Base-by-base conservation (phyloP, 1,140 invertebrate genomes). In the Drosophila athabasca region DNA sequence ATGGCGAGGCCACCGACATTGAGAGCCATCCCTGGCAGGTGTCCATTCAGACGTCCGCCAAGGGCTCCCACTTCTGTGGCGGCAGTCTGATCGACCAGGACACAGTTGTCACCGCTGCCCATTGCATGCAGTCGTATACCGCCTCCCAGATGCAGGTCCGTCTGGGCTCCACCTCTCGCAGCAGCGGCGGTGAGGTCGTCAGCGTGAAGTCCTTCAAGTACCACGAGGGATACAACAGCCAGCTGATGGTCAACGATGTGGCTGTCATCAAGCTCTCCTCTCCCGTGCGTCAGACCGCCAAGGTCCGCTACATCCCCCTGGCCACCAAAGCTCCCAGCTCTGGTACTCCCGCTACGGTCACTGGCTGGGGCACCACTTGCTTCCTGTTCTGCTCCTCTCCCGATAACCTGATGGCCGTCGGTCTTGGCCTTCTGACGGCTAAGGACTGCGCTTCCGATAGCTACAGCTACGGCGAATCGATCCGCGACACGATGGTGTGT, bases 71-170 rank as follows among this genome's bases (percentile, higher is more conserved):
- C 64, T 80, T 74, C 57, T 95, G 94, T 69, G 94, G 94, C n/a
- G 94, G 93, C 9, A 93, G 93, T 19, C 90, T 95, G 59, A 92
- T 94, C 81, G 13, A 15, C 8, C n/a, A 41, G 11, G 72, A 81
- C 1, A 93, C 87, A 62, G 79, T 94, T 39, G 49, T 95, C 19
- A 94, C 93, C n/a, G 94, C 94, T 31, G 94, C 94, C 53, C 94
- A 95, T 76, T 95, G 94, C 64, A 61, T 90, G 83, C 87, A 89
- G 22, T 58, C 52, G 0, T 65, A 76, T 39, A 26, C 31, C 3
- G 65, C 80, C 3, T 29, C 2, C 15, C 44, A 77, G 49, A 26
- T 91, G 1, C 69, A 79, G 35, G 62, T 91, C 0, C 90, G 90
- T n/a, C 13, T 80, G 6, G 90, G 90, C 9, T 77, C 87, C 13